A percentile compares a stretch with the other conserved stretches of the same genome.
Evolutionary conservation across 2,888 invertebrate species (phyloP).

Genomic region (Agrochola litura): DNA sequence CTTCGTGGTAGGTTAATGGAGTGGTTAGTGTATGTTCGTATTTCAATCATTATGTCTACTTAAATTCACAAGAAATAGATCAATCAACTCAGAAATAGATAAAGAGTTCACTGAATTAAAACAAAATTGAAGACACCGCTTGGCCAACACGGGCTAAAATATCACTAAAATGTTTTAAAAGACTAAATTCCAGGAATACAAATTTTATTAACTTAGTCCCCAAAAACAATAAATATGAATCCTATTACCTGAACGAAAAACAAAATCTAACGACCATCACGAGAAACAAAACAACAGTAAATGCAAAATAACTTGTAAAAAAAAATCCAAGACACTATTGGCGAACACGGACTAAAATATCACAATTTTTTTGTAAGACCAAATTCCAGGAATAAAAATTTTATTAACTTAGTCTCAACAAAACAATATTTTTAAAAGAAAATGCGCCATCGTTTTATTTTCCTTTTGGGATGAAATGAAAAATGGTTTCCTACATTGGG

Average conservation of each 20-base stretch:
- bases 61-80: background rate
- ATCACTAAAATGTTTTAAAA: too few relatives aligned
- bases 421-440: constrained; percentile 23
- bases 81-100: background rate
- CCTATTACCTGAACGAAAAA: constrained; percentile 29
- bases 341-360: too few relatives aligned
- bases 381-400: too few relatives aligned
- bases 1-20: background rate
- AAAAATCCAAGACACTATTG: too few relatives aligned
- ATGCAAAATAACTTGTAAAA: too few relatives aligned
- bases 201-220: background rate
- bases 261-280: constrained; percentile 1
- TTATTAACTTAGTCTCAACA: background rate
- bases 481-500: constrained; percentile 49
- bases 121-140: too few relatives aligned
- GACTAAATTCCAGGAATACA: too few relatives aligned
- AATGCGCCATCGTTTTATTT: constrained; percentile 26
- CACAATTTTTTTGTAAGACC: too few relatives aligned
- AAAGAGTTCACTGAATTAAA: too few relatives aligned
- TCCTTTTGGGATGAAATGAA: constrained; percentile 41
- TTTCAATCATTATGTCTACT: background rate
- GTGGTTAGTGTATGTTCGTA: background rate
- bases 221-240: constrained; percentile 26
- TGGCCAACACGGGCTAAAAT: too few relatives aligned
- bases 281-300: background rate